phyloP scores from a whole-genome alignment of 2,797 vertebrate species.

The Potorous gilbertii region DNA sequence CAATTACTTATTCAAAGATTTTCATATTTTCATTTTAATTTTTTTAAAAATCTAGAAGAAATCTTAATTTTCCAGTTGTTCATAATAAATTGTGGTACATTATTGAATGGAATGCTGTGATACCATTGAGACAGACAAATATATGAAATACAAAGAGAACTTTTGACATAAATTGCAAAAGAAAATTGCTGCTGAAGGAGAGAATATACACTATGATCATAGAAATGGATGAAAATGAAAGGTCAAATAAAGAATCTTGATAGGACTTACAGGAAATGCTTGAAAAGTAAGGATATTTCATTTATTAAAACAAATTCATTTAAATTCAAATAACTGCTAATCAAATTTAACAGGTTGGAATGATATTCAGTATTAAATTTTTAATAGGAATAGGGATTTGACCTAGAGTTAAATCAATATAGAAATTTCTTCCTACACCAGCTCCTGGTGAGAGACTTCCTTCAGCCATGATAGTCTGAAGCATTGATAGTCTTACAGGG shows the following conservation, averaged over 20 bases:
- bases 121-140: neutral
- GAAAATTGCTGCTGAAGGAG: neutral
- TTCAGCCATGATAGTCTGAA: neutral
- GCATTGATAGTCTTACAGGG: neutral
- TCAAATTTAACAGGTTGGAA: neutral
- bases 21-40: neutral
- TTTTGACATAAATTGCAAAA: neutral
- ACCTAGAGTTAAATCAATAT: neutral
- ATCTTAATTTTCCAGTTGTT: neutral
- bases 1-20: neutral
- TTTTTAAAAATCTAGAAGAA: neutral
- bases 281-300: neutral
- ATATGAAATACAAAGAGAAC: neutral
- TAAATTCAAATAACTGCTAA: neutral
- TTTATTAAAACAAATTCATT: neutral
- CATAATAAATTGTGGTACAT: neutral
- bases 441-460: neutral
- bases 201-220: neutral
- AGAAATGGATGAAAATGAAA: neutral
- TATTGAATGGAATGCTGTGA: neutral
- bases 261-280: neutral
- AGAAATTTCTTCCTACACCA: neutral
- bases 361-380: neutral
- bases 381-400: neutral
- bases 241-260: neutral